Conservation (phyloP, 2,888 invertebrate species). For the Orthonevra nobilis region DNA sequence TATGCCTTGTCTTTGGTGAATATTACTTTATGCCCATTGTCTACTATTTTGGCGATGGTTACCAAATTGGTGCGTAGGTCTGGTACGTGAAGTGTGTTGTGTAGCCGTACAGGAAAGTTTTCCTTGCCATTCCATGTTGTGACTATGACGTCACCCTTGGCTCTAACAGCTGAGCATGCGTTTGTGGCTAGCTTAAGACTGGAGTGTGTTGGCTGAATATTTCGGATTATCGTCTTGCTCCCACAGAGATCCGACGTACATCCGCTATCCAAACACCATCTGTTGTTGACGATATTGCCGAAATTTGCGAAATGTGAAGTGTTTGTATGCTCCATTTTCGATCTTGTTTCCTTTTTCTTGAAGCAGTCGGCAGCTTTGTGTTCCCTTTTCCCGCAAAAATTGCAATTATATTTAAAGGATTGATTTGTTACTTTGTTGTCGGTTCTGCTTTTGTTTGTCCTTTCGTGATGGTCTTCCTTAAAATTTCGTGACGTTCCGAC, state of each 20-base stretch:
- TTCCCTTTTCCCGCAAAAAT: constrained; percentile 13
- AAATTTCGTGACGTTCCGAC: not conserved
- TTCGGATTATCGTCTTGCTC: constrained; percentile 19
- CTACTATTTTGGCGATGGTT: constrained; percentile 63
- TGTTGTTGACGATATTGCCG: not conserved
- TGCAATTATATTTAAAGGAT: constrained; percentile 23
- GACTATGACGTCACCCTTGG: constrained; percentile 10
- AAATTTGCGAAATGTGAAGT: not conserved
- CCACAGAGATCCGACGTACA: constrained; percentile 47
- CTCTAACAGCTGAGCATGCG: constrained; percentile 17
- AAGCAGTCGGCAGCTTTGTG: constrained; percentile 26
- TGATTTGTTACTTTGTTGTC: not conserved
- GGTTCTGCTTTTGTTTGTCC: not conserved
- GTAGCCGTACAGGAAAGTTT: constrained; percentile 14
- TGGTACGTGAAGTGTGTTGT: constrained; percentile 44
- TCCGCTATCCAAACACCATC: constrained; percentile 46
- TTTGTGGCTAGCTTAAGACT: constrained; percentile 51
- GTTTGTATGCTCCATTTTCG: not conserved
- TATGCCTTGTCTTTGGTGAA: constrained; percentile 21
- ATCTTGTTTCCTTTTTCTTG: constrained; percentile 7
- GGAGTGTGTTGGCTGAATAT: constrained; percentile 29
- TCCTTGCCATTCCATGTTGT: constrained; percentile 3
- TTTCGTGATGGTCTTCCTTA: not conserved
- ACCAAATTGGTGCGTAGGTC: constrained; percentile 59
- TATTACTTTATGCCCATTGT: constrained; percentile 52